A percentile compares a stretch with the other conserved stretches of the same genome.
Evolutionary conservation across 2,888 invertebrate species (phyloP).

Genomic region (Amphipoea oculea): DNA sequence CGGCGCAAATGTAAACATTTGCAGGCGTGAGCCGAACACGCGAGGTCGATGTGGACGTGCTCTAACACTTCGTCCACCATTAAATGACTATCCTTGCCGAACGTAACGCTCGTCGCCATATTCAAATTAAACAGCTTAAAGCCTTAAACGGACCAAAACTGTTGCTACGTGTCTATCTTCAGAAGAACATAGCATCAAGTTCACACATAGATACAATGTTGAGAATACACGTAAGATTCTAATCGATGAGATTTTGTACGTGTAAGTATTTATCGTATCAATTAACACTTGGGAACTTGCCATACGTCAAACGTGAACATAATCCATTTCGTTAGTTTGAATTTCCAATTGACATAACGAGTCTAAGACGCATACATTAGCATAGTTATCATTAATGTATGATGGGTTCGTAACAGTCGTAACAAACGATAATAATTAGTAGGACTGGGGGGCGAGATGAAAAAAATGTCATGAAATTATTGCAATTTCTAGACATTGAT

Average conservation of each 20-base stretch:
- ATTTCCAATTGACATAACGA: conserved; percentile 37
- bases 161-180: conserved; percentile 25
- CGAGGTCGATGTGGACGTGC: conserved; percentile 88
- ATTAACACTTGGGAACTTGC: conserved; percentile 30
- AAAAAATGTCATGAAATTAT: not conserved
- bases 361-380: conserved; percentile 7
- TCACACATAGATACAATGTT: conserved; percentile 13
- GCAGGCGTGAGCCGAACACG: conserved; percentile 84
- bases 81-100: conserved; percentile 72
- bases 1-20: conserved; percentile 90
- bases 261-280: conserved; percentile 19
- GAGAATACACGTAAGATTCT: not conserved
- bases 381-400: conserved; percentile 3
- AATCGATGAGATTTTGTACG: conserved; percentile 19
- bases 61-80: conserved; percentile 77
- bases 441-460: not conserved
- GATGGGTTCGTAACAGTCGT: not conserved
- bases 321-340: conserved; percentile 28
- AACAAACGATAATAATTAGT: not conserved
- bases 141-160: conserved; percentile 33
- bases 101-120: conserved; percentile 61
- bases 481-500: not conserved
- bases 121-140: conserved; percentile 58
- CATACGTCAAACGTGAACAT: conserved; percentile 29
- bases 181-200: conserved; percentile 8